Evolutionary conservation across 1,140 invertebrate genomes (phyloP).

Genomic region (Zaprionus ghesquierei): DNA sequence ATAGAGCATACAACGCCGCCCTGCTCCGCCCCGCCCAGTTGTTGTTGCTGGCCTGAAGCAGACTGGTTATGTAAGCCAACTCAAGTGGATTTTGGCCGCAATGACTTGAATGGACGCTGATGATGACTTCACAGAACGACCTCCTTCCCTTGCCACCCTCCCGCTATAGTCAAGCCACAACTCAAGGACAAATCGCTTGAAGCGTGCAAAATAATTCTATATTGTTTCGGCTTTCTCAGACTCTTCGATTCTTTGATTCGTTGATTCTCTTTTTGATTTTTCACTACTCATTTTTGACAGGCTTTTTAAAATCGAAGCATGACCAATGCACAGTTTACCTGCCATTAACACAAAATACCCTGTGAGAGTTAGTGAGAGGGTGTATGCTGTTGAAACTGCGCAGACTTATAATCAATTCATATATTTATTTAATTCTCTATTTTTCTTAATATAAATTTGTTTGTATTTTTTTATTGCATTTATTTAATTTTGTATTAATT

Average conservation of each 20-base stretch:
- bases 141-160: too few relatives aligned
- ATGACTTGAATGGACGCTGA: slow-evolving; percentile 20
- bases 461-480: too few relatives aligned
- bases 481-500: too few relatives aligned
- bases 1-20: neutral
- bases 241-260: too few relatives aligned
- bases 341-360: slow-evolving; percentile 8
- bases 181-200: slow-evolving; percentile 75
- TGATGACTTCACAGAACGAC: slow-evolving; percentile 47
- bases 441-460: too few relatives aligned
- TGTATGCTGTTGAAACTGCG: too few relatives aligned
- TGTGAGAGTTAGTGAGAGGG: neutral
- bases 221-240: too few relatives aligned
- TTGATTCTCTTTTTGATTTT: slow-evolving; percentile 1
- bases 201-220: slow-evolving; percentile 61
- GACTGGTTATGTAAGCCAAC: slow-evolving; percentile 35
- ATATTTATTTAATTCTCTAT: neutral
- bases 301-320: slow-evolving; percentile 35
- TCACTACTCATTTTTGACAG: slow-evolving; percentile 21
- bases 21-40: slow-evolving; percentile 1
- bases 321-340: neutral
- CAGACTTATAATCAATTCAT: too few relatives aligned
- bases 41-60: neutral
- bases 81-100: slow-evolving; percentile 46
- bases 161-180: slow-evolving; percentile 43